A percentile compares a stretch with the other conserved stretches of the same genome.
Evolutionary conservation across 2,888 invertebrate species (phyloP).

Genomic region (Catonia carolina): DNA sequence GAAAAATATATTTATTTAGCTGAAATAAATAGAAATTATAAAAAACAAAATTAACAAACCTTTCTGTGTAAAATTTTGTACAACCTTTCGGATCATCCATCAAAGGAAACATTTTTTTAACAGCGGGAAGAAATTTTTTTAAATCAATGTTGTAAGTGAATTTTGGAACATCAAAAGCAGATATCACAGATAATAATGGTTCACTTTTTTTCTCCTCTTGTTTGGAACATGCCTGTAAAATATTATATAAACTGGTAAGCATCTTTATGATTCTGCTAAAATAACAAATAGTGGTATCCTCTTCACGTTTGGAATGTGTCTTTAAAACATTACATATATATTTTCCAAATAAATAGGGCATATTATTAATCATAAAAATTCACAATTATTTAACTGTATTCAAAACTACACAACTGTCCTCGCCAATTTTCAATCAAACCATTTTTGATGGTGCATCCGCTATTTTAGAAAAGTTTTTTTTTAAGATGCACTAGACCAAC

Average conservation of each 20-base stretch:
- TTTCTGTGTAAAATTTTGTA: slow-evolving; percentile 57
- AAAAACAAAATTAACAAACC: slow-evolving; percentile 50
- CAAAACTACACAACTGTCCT: too few species aligned
- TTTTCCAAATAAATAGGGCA: not conserved
- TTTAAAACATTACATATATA: too few species aligned
- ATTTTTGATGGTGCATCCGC: too few species aligned
- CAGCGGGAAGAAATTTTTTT: slow-evolving; percentile 60
- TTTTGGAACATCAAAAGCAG: slow-evolving; percentile 75
- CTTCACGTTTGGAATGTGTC: not conserved
- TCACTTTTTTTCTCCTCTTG: slow-evolving; percentile 60
- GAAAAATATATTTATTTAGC: too few species aligned
- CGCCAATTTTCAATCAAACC: too few species aligned
- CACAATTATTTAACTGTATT: too few species aligned
- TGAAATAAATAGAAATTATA: too few species aligned
- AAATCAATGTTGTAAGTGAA: slow-evolving; percentile 65
- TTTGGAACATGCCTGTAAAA: slow-evolving; percentile 42
- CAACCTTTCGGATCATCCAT: slow-evolving; percentile 62
- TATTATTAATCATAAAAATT: not conserved
- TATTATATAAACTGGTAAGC: slow-evolving; percentile 1
- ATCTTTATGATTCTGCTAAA: not conserved
- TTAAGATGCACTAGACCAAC: too few species aligned
- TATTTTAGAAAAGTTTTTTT: too few species aligned
- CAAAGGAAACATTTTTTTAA: slow-evolving; percentile 40
- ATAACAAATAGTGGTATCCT: not conserved
- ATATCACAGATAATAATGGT: slow-evolving; percentile 68